These are phyloP conservation scores for Poeciliopsis retropinna DNA, from an alignment of 2,113 vertebrate species.

Conservation along the genomic window DNA sequence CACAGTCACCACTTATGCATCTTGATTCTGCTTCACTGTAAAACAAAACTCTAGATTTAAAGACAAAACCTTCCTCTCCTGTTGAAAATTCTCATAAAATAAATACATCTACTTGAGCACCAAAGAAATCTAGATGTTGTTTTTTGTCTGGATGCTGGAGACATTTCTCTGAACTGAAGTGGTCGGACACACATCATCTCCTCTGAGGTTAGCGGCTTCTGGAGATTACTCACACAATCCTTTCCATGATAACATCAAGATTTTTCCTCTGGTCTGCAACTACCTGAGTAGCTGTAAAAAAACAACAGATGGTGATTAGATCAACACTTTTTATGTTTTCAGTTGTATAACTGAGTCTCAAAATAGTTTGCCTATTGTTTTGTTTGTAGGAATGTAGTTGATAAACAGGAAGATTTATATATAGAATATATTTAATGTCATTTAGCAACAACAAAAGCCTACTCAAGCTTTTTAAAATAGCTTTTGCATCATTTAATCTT, in stretches of 20 bases:
- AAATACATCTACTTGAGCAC: background rate
- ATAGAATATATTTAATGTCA: too few species aligned
- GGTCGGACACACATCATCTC: background rate
- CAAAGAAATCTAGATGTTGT: background rate
- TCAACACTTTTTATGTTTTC: too few species aligned
- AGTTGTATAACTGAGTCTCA: too few species aligned
- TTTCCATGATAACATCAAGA: conserved; percentile 42
- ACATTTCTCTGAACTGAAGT: background rate
- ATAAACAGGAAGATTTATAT: too few species aligned
- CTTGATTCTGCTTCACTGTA: background rate
- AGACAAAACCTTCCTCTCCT: background rate
- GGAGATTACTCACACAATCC: background rate
- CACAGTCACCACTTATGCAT: background rate
- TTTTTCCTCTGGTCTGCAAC: background rate
- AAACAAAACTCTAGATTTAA: background rate
- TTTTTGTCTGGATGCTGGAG: too few species aligned
- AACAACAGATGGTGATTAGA: background rate
- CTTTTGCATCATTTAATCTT: too few species aligned
- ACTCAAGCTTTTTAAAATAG: too few species aligned
- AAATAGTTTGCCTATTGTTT: too few species aligned
- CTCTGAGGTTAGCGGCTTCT: background rate
- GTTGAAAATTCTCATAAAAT: background rate
- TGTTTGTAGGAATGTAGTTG: too few species aligned
- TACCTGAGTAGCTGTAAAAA: conserved; percentile 21
- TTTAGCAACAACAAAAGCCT: too few species aligned